A percentile compares a stretch with the other conserved stretches of the same genome.
Conservation (phyloP, 2,888 invertebrate genomes). For the Oxyscelio sp. region DNA sequence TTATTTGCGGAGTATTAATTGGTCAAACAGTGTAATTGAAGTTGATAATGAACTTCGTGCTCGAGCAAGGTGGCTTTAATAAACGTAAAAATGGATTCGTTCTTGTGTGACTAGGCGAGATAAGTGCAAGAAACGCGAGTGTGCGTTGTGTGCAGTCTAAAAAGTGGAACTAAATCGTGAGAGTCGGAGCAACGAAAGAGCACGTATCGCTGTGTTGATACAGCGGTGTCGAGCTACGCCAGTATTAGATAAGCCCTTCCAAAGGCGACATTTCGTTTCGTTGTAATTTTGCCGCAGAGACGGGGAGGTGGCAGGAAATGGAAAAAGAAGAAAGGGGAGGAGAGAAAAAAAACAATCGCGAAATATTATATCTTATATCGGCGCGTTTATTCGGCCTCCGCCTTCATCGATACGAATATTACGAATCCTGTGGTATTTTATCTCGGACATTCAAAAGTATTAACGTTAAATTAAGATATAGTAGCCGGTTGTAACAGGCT, state of each 20-base stretch:
- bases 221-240: constrained; percentile 83
- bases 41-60: constrained; percentile 36
- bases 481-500: too few relatives aligned
- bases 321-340: too few relatives aligned
- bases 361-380: constrained; percentile 56
- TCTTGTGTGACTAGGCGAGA: constrained; percentile 39
- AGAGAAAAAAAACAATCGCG: constrained; percentile 47
- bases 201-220: constrained; percentile 80
- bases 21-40: constrained; percentile 31
- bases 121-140: constrained; percentile 77
- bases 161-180: constrained; percentile 85
- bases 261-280: constrained; percentile 60
- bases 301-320: constrained; percentile 46
- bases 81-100: constrained; percentile 8
- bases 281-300: constrained; percentile 59
- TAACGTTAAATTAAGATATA: too few relatives aligned
- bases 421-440: background rate
- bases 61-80: constrained; percentile 33
- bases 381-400: constrained; percentile 22
- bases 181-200: constrained; percentile 81
- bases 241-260: constrained; percentile 84
- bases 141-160: constrained; percentile 81
- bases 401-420: background rate
- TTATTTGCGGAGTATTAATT: constrained; percentile 7
- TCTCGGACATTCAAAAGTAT: too few relatives aligned